A percentile compares a stretch with the other conserved stretches of the same genome.
These are phyloP conservation scores for Cinara cedri DNA, from an alignment of 2,888 invertebrate species.

Conservation along the genomic window DNA sequence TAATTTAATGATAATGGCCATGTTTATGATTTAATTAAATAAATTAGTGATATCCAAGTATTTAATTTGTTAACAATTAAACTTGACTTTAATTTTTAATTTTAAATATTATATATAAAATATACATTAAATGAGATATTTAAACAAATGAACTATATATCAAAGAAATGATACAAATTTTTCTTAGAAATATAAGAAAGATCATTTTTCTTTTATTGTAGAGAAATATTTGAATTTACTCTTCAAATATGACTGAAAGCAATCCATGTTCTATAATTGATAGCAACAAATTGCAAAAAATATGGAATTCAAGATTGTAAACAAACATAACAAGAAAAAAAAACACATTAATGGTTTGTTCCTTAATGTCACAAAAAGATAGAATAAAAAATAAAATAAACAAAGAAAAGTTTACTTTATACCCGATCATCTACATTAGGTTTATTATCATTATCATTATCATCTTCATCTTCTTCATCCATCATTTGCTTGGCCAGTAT, in stretches of 20 bases:
- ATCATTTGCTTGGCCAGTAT: constrained; percentile 88
- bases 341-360: constrained; percentile 29
- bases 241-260: neutral
- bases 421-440: constrained; percentile 58
- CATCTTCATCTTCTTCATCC: constrained; percentile 86
- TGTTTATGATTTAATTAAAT: neutral
- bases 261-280: neutral
- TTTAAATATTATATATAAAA: neutral
- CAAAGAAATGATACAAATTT: neutral
- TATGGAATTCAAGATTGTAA: neutral
- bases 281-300: constrained; percentile 8
- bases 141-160: neutral
- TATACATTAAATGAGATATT: neutral
- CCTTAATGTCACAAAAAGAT: neutral
- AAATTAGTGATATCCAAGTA: neutral
- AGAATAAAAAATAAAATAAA: neutral
- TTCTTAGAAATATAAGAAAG: neutral
- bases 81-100: neutral
- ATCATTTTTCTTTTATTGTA: neutral
- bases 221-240: neutral
- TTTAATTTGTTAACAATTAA: neutral
- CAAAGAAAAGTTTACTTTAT: constrained; percentile 19
- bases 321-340: constrained; percentile 6
- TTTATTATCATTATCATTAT: constrained; percentile 67
- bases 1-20: neutral